Percentiles rank a stretch among this genome's conserved stretches.
phyloP scores from a whole-genome alignment of 2,888 invertebrate genomes.

The Chesias legatella region DNA sequence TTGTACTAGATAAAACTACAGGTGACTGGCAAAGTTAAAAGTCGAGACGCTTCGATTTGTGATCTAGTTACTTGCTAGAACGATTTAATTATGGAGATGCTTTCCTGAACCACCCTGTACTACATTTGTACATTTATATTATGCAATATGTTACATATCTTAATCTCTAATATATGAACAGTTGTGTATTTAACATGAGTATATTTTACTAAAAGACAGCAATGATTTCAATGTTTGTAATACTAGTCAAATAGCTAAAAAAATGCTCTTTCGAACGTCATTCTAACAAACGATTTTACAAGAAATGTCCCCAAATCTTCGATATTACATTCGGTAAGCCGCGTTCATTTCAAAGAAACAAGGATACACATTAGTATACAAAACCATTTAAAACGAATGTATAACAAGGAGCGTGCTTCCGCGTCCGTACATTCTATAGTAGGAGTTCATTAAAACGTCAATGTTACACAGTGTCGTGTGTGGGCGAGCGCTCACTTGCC shows the following conservation, averaged over 20 bases:
- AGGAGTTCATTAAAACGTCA: slow-evolving; percentile 20
- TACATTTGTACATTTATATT: too few species aligned
- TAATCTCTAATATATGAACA: slow-evolving; percentile 2
- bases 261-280: background rate
- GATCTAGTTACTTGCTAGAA: too few species aligned
- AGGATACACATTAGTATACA: slow-evolving; percentile 35
- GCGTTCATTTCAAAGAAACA: slow-evolving; percentile 31
- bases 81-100: too few species aligned
- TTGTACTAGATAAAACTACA: too few species aligned
- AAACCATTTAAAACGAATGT: slow-evolving; percentile 37
- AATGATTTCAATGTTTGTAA: slow-evolving; percentile 9
- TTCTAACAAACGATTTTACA: slow-evolving; percentile 15
- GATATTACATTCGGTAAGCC: slow-evolving; percentile 33
- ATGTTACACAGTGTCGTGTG: slow-evolving; percentile 17
- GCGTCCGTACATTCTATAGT: slow-evolving; percentile 1
- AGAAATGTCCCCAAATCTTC: slow-evolving; percentile 26
- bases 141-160: too few species aligned
- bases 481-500: slow-evolving; percentile 54
- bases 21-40: too few species aligned
- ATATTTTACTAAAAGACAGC: slow-evolving; percentile 13
- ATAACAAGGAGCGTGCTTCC: slow-evolving; percentile 20
- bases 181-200: slow-evolving; percentile 12
- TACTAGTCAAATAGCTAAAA: too few species aligned
- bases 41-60: too few species aligned
- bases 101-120: too few species aligned